Evolutionary conservation across 1,140 invertebrate species (phyloP).

Genomic region (Cardiocondyla obscurior): DNA sequence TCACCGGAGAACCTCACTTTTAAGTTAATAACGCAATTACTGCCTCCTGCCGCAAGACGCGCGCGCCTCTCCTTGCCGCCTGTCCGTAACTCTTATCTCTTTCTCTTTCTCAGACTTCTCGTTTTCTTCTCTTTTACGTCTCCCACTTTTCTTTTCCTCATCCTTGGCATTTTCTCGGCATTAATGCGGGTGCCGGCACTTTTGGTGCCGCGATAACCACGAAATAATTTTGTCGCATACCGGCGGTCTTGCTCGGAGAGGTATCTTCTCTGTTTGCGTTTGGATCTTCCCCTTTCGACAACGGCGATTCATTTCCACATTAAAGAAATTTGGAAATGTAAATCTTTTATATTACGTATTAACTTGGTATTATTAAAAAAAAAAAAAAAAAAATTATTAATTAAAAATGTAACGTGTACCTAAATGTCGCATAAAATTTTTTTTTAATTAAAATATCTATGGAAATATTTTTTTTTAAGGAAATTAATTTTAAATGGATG

Average conservation of each 20-base stretch:
- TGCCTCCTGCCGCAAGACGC: constrained; percentile 67
- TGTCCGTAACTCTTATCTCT: background rate
- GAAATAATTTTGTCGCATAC: constrained; percentile 40
- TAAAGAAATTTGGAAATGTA: background rate
- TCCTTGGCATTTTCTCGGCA: constrained; percentile 40
- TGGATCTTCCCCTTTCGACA: background rate
- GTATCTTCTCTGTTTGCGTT: background rate
- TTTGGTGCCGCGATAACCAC: constrained; percentile 19
- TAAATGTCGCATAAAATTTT: background rate
- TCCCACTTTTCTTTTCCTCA: background rate
- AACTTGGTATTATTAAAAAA: too few relatives aligned
- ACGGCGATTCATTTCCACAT: background rate
- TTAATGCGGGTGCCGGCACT: constrained; percentile 53
- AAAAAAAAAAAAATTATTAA: background rate
- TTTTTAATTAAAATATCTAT: background rate
- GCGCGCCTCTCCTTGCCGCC: constrained; percentile 59
- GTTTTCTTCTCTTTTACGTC: constrained; percentile 46
- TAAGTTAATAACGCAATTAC: constrained; percentile 82
- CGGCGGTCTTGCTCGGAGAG: background rate
- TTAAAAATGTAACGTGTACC: background rate
- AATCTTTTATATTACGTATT: background rate
- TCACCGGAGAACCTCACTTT: constrained; percentile 74
- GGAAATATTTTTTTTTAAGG: too few relatives aligned
- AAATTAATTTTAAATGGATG: background rate
- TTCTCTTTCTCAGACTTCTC: background rate